phyloP scores from a whole-genome alignment of 2,888 invertebrate species.

The Hedychridium roseum region DNA sequence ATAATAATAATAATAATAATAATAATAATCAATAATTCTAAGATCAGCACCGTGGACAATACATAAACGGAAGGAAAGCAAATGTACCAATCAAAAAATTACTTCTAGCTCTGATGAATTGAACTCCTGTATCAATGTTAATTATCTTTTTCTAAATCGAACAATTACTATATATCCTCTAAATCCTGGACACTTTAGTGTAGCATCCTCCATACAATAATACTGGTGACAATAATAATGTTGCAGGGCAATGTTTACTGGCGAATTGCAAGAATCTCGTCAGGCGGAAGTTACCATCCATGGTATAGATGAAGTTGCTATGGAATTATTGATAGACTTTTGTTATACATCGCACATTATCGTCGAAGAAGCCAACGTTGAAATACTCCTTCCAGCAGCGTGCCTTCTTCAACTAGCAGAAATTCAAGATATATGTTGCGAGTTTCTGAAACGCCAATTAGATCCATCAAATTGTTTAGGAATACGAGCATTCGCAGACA shows the following conservation, averaged over 20 bases:
- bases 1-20: too few relatives aligned
- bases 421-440: constrained; percentile 98
- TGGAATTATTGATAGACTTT: constrained; percentile 96
- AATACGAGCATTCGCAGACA: constrained; percentile 98
- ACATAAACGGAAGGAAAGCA: too few relatives aligned
- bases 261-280: constrained; percentile 95
- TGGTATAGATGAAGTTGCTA: constrained; percentile 96
- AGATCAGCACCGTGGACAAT: too few relatives aligned
- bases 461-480: constrained; percentile 99
- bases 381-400: constrained; percentile 95
- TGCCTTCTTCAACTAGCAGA: constrained; percentile 94
- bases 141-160: not conserved
- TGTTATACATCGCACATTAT: constrained; percentile 98
- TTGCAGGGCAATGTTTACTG: constrained; percentile 96
- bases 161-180: not conserved
- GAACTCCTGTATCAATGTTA: not conserved
- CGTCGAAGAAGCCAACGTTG: constrained; percentile 98
- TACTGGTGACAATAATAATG: not conserved
- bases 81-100: too few relatives aligned
- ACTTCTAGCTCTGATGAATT: not conserved
- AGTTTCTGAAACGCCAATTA: constrained; percentile 95
- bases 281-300: constrained; percentile 98
- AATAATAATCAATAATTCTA: too few relatives aligned
- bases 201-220: not conserved
- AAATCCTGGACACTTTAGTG: not conserved